These are phyloP conservation scores for Dinomys branickii DNA, from an alignment of 2,113 vertebrate genomes.

Conservation along the genomic window DNA sequence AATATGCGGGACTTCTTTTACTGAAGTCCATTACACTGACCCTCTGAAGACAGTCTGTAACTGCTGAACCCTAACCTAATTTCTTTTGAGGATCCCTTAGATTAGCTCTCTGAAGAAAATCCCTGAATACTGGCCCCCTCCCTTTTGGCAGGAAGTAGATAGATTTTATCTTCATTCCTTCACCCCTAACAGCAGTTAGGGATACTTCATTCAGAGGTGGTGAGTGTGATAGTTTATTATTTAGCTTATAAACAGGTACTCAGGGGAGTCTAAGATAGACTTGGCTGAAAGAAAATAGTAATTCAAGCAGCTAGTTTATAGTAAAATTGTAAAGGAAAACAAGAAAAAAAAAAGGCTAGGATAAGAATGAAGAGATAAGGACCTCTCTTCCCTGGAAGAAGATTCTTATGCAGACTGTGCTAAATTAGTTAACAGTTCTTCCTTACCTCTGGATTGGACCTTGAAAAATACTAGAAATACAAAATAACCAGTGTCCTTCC, in stretches of 20 bases:
- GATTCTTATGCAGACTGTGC: not conserved
- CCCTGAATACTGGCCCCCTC: not conserved
- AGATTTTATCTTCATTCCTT: not conserved
- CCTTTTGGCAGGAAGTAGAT: not conserved
- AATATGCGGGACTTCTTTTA: not conserved
- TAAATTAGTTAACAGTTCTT: not conserved
- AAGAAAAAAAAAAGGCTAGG: not conserved
- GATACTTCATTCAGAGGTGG: not conserved
- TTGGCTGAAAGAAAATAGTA: not conserved
- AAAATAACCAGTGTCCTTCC: not conserved
- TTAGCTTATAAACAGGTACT: not conserved
- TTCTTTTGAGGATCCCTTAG: not conserved
- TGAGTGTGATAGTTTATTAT: not conserved
- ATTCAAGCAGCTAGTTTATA: not conserved
- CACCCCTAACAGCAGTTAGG: not conserved
- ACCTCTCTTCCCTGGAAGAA: not conserved
- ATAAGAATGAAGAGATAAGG: not conserved
- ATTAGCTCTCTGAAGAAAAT: not conserved
- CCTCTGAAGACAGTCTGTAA: not conserved
- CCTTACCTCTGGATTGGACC: not conserved
- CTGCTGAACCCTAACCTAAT: not conserved
- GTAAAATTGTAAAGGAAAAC: not conserved
- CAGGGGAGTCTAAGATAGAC: not conserved
- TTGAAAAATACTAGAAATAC: not conserved
- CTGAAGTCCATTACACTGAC: not conserved